Base-by-base conservation (phyloP, 1,140 invertebrate species). In the Plutomurus gul region DNA sequence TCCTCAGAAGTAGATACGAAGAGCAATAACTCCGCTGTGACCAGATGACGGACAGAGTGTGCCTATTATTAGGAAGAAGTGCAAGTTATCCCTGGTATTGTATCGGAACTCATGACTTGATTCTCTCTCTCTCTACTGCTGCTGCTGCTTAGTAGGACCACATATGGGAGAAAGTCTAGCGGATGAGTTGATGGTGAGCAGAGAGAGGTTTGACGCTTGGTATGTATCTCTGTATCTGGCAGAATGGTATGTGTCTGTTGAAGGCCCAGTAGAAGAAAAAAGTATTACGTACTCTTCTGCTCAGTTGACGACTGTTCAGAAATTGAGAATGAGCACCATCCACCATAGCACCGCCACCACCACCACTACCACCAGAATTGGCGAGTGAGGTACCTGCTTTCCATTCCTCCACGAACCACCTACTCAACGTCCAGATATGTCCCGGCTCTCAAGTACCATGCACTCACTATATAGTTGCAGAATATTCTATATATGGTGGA, bases 21-120 rank as follows among this genome's bases (percentile, higher is more conserved):
- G 56, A 65, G 56, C 56, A 65, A 65, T 65, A 65, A 65, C 56
- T 65, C 56, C 36, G 18, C 27, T 65, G 56, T 65, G 56, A 65
- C 27, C 56, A 65, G 56, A 65, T 65, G 56, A 65, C 27, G 56
- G 56, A 65, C 56, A 65, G 56, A 65, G 56, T 33, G 47, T 51
- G 47, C 27, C 56, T 65, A 65, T 65, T 65, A 65, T 65, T 65
- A 65, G 56, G 25, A 65, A 33, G 56, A 65, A 65, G 36, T 65
- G 30, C 7, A 65, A 65, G 56, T 65, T 65, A 65, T 65, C 56
- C 36, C 25, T 65, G 11, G 13, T n/a, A n/a, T 65, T 65, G 56
- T 65, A 65, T 65, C 30, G 56, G 36, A 27, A 65, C 30, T 65
- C 56, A 33, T 65, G 56, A 65, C 56, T 65, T 65, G n/a, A n/a